These are phyloP conservation scores for Chironex yamaguchii DNA, from an alignment of 30 jellyfish, hydroid and myxozoan genomes.

Conservation along the genomic window DNA sequence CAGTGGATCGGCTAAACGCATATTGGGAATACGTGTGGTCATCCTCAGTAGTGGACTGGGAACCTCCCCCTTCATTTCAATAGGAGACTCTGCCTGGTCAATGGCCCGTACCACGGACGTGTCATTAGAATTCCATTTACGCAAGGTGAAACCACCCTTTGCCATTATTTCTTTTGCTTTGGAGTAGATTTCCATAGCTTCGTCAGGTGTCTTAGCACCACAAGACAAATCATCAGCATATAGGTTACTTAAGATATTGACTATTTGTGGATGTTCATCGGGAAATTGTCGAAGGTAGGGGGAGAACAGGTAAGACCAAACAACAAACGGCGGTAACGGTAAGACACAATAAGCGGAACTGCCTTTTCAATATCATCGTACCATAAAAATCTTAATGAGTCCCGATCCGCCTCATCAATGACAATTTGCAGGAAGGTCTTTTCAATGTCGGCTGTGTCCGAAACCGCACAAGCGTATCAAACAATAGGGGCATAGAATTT, in stretches of 20 bases:
- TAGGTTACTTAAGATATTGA: conserved; percentile 3
- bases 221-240: conserved; percentile 44
- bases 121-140: conserved; percentile 38
- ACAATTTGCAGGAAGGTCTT: conserved; percentile 37
- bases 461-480: conserved; percentile 14
- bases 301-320: conserved; percentile 54
- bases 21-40: no score
- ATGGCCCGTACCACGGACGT: conserved; percentile 7
- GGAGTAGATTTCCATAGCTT: neutral
- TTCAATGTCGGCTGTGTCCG: conserved; percentile 35
- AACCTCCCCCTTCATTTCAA: no score
- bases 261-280: conserved; percentile 26
- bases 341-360: conserved; percentile 23
- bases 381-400: conserved; percentile 49
- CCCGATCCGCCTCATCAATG: conserved; percentile 9
- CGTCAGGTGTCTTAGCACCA: conserved; percentile 12
- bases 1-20: no score
- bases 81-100: neutral
- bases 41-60: no score
- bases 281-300: neutral
- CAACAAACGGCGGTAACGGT: conserved; percentile 10
- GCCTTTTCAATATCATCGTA: neutral
- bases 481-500: conserved; percentile 28
- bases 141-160: conserved; percentile 52
- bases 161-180: conserved; percentile 4